A percentile compares a stretch with the other conserved stretches of the same genome.
phyloP scores from a whole-genome alignment of 2,797 vertebrate species.

The Tolypeutes matacus region DNA sequence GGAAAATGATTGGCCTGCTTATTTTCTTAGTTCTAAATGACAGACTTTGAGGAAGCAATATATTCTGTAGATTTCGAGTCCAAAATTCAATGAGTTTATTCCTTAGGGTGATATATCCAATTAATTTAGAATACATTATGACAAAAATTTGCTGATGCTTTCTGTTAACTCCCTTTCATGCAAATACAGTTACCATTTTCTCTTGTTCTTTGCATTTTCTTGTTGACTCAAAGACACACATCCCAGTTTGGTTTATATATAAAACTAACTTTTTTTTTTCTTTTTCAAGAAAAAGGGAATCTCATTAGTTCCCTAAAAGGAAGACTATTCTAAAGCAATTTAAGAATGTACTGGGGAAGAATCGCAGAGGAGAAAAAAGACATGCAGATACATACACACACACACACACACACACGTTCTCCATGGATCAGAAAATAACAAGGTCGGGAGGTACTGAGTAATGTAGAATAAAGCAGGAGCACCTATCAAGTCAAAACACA shows the following conservation, averaged over 20 bases:
- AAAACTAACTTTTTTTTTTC: background rate
- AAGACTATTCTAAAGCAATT: background rate
- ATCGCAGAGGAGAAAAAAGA: background rate
- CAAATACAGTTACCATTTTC: background rate
- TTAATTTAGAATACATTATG: background rate
- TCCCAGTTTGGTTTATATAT: background rate
- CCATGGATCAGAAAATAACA: background rate
- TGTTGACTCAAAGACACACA: background rate
- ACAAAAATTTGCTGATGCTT: background rate
- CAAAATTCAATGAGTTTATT: background rate
- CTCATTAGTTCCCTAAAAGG: background rate
- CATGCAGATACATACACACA: background rate
- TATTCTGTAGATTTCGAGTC: background rate
- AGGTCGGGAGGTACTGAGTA: background rate
- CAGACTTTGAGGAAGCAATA: background rate
- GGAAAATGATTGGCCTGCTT: background rate
- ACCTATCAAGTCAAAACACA: slow-evolving; percentile 33
- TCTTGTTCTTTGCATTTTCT: background rate
- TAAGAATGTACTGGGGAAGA: background rate
- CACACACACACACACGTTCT: background rate
- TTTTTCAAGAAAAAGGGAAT: background rate
- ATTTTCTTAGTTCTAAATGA: background rate
- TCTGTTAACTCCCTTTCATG: background rate
- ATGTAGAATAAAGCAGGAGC: background rate
- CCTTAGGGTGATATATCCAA: background rate